Base-by-base conservation (phyloP, 2,888 invertebrate genomes). In the Trachelus troglodyta region DNA sequence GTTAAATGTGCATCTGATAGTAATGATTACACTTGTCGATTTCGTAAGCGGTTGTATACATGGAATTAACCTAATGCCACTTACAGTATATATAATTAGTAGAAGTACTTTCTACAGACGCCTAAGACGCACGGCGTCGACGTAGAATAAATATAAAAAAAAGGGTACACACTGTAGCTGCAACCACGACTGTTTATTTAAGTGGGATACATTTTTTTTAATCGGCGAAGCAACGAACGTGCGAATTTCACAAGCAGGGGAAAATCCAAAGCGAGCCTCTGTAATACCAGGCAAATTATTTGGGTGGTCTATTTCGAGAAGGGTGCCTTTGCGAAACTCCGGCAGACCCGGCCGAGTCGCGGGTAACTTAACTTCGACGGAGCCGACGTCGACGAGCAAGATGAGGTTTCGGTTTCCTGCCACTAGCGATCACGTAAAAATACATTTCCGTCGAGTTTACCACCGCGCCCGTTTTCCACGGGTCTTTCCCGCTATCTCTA, bases 281-380 rank as follows among this genome's bases (percentile, higher is more conserved):
- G 86, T 90, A 91, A 91, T 91, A 87, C 88, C 91, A 91, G 88
- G 91, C 90, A 91, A 91, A 91, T 91, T 91, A 91, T 91, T 91
- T 91, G 89, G 91, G 91, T 89, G 91, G 90, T 91, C 91, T 91
- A 91, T 91, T 91, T 91, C 88, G 89, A 91, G 91, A 91, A 91
- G 90, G 56, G 91, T 91, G 91, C 91, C 90, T 91, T 91, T 91
- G 91, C 91, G 90, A 91, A 91, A 91, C 88, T 87, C 87, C 87
- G 86, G 86, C 77, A 37, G 33, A 40, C 69, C 75, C 74, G 71
- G 87, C 87, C 87, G 87, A 86, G 84, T 81, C 85, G 82, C 84
- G 78, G 76, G 81, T 9, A 56, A 56, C 9, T 56, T 23, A 15
- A 56, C 56, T 83, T 82, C 81, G 81, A 80, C 83, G 83, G 81